Conservation (phyloP, 2,797 vertebrate species). For the Paedocypris micromegethes region DNA sequence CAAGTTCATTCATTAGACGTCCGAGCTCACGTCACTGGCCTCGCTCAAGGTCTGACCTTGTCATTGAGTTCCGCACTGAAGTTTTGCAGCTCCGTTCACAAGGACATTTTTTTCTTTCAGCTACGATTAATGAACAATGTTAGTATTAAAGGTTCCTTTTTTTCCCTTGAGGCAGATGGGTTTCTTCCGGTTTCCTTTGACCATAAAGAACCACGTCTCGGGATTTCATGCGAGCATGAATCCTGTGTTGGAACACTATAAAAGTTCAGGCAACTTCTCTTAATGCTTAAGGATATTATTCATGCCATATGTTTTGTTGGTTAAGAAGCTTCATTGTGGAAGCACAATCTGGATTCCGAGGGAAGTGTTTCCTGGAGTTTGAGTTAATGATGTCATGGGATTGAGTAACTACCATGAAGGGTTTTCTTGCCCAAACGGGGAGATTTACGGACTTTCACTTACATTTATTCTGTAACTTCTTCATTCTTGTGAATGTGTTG, state of each 20-base stretch:
- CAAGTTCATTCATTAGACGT: not conserved
- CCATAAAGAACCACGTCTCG: constrained; percentile 32
- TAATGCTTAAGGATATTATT: constrained; percentile 74
- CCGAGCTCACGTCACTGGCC: constrained; percentile 46
- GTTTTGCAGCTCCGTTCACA: not conserved
- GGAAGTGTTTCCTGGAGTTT: constrained; percentile 53
- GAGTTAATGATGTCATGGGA: constrained; percentile 58
- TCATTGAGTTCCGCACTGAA: constrained; percentile 10
- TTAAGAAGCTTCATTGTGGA: constrained; percentile 64
- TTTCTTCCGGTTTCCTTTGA: not conserved
- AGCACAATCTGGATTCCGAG: constrained; percentile 59
- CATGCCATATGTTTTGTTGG: constrained; percentile 74
- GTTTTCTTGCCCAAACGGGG: constrained; percentile 1
- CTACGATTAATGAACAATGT: not conserved
- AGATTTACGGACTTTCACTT: constrained; percentile 11
- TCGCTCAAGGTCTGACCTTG: constrained; percentile 56
- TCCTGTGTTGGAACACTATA: constrained; percentile 57
- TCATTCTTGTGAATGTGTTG: too few species aligned
- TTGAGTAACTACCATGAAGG: constrained; percentile 28
- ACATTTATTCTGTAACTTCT: not conserved
- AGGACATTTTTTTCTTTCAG: constrained; percentile 7
- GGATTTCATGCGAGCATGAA: constrained; percentile 59
- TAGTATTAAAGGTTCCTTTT: not conserved
- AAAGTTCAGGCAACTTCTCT: constrained; percentile 65
- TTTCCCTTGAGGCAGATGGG: not conserved